Percentiles rank a stretch among this genome's conserved stretches.
Conservation (phyloP, 2,888 invertebrate species). For the Mycalesis mineus region DNA sequence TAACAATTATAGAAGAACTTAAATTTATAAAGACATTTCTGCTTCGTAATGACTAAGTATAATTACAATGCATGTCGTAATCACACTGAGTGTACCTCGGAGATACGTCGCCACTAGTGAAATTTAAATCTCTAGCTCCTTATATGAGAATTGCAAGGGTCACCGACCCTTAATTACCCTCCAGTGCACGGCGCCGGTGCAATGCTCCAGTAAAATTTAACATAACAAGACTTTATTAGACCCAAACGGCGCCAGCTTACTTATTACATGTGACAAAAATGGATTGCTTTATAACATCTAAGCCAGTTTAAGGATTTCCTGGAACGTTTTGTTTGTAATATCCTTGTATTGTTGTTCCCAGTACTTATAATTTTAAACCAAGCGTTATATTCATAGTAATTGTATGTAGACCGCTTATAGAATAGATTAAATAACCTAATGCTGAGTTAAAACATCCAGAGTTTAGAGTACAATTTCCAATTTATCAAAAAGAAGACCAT, state of each 20-base stretch:
- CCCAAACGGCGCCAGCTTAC: conserved; percentile 44
- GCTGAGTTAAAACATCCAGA: too few species aligned
- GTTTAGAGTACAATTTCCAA: too few species aligned
- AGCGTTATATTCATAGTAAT: too few species aligned
- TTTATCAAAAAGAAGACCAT: too few species aligned
- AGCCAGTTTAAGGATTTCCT: background rate
- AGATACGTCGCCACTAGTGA: conserved; percentile 11
- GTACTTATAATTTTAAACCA: too few species aligned
- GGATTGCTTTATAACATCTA: background rate
- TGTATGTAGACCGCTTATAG: too few species aligned
- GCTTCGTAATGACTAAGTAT: background rate
- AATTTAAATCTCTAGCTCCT: conserved; percentile 47
- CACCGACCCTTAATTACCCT: conserved; percentile 71
- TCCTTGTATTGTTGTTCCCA: background rate
- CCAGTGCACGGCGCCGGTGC: conserved; percentile 62
- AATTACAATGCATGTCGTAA: background rate
- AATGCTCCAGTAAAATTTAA: conserved; percentile 75
- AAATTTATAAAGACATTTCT: conserved; percentile 2
- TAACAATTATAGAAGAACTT: background rate
- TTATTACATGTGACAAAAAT: conserved; percentile 29
- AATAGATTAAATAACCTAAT: too few species aligned
- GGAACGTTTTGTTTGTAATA: background rate
- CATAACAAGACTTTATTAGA: conserved; percentile 73
- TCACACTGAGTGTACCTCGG: background rate
- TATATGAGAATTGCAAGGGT: conserved; percentile 56